A percentile compares a stretch with the other conserved stretches of the same genome.
phyloP scores from a whole-genome alignment of 2,797 vertebrate genomes.

The Cercopithecus petaurista region DNA sequence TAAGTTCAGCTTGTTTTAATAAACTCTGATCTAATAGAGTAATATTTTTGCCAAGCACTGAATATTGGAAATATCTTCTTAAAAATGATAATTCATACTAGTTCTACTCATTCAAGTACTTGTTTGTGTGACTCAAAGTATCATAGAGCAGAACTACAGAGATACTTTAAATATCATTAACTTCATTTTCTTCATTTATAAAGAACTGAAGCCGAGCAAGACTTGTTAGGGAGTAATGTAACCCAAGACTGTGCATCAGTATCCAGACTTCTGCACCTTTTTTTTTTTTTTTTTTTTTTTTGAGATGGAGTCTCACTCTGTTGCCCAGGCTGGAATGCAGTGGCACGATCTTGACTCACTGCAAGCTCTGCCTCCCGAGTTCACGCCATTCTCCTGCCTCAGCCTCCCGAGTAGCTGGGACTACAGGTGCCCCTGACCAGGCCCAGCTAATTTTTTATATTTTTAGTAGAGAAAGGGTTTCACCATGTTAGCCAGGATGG shows the following conservation, averaged over 20 bases:
- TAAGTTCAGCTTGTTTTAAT: background rate
- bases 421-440: fast-evolving
- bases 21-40: background rate
- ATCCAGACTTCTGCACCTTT: too few relatives aligned
- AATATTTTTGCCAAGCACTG: background rate
- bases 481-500: too few relatives aligned
- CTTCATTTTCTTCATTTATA: background rate
- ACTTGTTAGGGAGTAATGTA: background rate
- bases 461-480: too few relatives aligned
- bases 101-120: background rate
- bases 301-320: fast-evolving
- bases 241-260: background rate
- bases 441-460: too few relatives aligned
- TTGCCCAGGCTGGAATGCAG: too few relatives aligned
- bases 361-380: too few relatives aligned
- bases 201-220: background rate
- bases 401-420: too few relatives aligned
- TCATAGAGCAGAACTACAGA: background rate
- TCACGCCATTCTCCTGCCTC: too few relatives aligned
- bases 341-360: too few relatives aligned
- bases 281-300: too few relatives aligned
- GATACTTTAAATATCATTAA: background rate
- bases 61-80: background rate
- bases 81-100: background rate
- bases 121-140: background rate